Conservation (phyloP, 2,113 vertebrate species). For the Sorex fumeus region DNA sequence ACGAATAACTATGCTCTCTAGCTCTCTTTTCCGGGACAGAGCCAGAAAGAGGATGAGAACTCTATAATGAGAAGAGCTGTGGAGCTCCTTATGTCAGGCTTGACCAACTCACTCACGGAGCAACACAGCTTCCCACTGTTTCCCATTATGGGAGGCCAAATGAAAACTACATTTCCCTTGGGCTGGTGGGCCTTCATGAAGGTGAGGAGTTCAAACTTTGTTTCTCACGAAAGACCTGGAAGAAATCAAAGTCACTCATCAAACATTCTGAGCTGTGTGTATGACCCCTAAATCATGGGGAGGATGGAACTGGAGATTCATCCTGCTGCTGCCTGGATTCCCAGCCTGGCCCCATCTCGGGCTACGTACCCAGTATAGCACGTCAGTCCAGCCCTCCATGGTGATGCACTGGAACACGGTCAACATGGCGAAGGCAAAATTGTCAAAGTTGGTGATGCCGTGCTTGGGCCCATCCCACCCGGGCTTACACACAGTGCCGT, state of each 20-base stretch:
- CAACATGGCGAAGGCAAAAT: slow-evolving; percentile 99
- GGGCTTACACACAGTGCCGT: slow-evolving; percentile 92
- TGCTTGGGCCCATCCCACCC: slow-evolving; percentile 98
- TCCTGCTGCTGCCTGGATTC: no score
- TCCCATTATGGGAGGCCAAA: background rate
- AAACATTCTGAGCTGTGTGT: background rate
- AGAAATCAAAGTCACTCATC: slow-evolving; percentile 73
- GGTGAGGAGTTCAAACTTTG: background rate
- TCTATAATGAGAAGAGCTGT: background rate
- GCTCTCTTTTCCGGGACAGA: background rate
- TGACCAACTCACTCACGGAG: background rate
- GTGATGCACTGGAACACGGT: slow-evolving; percentile 99
- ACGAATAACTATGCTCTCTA: background rate
- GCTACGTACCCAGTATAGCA: slow-evolving; percentile 98
- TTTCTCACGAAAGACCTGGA: slow-evolving; percentile 44
- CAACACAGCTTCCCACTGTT: background rate
- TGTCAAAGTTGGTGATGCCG: slow-evolving; percentile 99
- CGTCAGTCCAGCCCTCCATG: slow-evolving; percentile 99
- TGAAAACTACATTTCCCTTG: background rate
- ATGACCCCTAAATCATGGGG: background rate
- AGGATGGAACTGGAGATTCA: background rate
- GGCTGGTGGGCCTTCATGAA: background rate
- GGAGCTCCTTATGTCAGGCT: no score
- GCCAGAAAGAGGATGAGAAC: background rate
- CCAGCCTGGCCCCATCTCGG: background rate